A percentile compares a stretch with the other conserved stretches of the same genome.
Evolutionary conservation across 2,888 invertebrate genomes (phyloP).

Genomic region (Cephus pulcher): DNA sequence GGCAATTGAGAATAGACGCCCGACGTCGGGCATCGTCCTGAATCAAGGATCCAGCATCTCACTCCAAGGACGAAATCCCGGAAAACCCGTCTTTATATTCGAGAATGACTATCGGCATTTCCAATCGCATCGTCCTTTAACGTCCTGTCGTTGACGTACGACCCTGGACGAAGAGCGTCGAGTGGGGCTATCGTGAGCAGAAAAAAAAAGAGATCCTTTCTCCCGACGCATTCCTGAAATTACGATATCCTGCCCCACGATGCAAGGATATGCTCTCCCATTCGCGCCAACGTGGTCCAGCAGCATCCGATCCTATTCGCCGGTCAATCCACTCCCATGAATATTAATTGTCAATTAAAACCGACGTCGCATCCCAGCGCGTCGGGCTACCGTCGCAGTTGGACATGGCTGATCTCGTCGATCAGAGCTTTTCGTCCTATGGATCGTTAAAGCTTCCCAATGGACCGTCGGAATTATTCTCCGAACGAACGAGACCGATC

Average conservation of each 20-base stretch:
- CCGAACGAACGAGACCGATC: neutral
- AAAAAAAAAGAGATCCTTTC: neutral
- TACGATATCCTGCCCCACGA: neutral
- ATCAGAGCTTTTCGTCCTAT: neutral
- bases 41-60: neutral
- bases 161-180: neutral
- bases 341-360: conserved; percentile 22
- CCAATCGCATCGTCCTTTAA: neutral
- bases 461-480: neutral
- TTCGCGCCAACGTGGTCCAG: neutral
- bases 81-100: neutral
- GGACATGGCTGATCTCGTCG: neutral
- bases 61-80: neutral
- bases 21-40: neutral
- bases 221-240: neutral
- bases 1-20: neutral
- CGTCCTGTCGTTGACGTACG: neutral
- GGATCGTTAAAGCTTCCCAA: neutral
- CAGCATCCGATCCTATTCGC: neutral
- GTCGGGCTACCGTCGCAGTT: neutral
- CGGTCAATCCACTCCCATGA: conserved; percentile 11
- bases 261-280: neutral
- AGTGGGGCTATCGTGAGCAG: neutral
- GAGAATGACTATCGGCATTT: neutral
- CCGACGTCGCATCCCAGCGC: neutral